Evolutionary conservation across 1,140 invertebrate species (phyloP).

Genomic region (Drosophila santomea): DNA sequence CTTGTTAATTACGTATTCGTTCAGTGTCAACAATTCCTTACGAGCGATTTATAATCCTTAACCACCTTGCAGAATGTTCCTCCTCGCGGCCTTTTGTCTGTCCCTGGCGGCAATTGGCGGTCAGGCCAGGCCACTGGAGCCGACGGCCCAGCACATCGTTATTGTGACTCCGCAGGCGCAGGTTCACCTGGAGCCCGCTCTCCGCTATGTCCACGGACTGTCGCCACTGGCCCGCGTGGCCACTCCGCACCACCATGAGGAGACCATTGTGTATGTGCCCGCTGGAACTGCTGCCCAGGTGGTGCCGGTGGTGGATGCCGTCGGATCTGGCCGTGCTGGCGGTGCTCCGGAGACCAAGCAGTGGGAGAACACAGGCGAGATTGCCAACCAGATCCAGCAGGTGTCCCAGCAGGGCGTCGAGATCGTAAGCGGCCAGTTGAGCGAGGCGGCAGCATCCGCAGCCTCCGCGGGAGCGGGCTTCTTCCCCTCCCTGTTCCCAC

Average conservation of each 20-base stretch:
- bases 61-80: constrained; percentile 56
- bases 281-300: constrained; percentile 67
- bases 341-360: constrained; percentile 53
- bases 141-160: constrained; percentile 74
- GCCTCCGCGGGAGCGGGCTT: constrained; percentile 65
- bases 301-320: constrained; percentile 52
- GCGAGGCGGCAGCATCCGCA: constrained; percentile 64
- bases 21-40: background rate
- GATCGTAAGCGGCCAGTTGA: constrained; percentile 54
- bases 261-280: constrained; percentile 80
- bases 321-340: constrained; percentile 57
- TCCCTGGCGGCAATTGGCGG: constrained; percentile 57
- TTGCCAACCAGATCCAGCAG: constrained; percentile 62
- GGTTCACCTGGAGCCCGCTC: constrained; percentile 73
- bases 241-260: constrained; percentile 70
- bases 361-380: constrained; percentile 49
- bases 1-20: too few species aligned
- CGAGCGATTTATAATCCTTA: background rate
- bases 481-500: constrained; percentile 65
- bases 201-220: constrained; percentile 75
- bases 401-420: constrained; percentile 58
- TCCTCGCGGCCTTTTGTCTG: constrained; percentile 65
- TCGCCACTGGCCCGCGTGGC: constrained; percentile 78
- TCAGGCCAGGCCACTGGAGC: constrained; percentile 61
- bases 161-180: constrained; percentile 82